Base-by-base conservation (phyloP, 2,888 invertebrate species). In the Congeria kusceri region DNA sequence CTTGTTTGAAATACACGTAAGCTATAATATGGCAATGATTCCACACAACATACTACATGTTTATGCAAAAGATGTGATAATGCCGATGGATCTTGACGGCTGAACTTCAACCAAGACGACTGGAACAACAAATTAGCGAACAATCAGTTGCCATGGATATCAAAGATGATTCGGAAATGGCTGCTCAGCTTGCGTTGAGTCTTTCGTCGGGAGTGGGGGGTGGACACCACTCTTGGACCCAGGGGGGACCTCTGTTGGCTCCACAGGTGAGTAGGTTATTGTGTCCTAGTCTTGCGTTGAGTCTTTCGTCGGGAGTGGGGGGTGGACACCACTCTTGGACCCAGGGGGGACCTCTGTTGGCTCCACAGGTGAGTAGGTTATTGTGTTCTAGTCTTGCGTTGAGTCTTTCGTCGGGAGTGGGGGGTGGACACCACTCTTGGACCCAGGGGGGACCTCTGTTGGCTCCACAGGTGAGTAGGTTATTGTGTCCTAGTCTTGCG, bases 131-230 rank as follows among this genome's bases (percentile, higher is more conserved):
- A 39, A 11, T 39, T 15, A 3, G 9, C 9, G 11, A 15, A 39
- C 39, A 39, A 1, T 39, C 18, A 18, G 53, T 53, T 53, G 57
- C 9, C 46, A 73, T 74, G 67, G 67, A 67, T 39, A 39, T 74
- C 27, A 67, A 74, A 39, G 75, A 79, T 32, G 79, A 79, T 15
- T 66, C 66, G 1, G 79, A 79, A 29, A 56, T 59, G 46, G 63
- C 62, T 20, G 25, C 58, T 5, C 69, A 62, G 62, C 53, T 61
- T n/a, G 65, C 64, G 58, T 39, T 70, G 32, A 39, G 39, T 39
- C 39, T 39, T 1, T 39, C 39, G 39, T 39, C 39, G 11, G 39
- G 13, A 3, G 67, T 67, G 39, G 75, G 59, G 18, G 74, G 58
- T 20, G 65, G 46, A n/a, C 61, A 56, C 63, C 67, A 39, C 20